Percentiles rank a stretch among this genome's conserved stretches.
Evolutionary conservation across 2,113 vertebrate genomes (phyloP).

Genomic region (Glareola pratincola): DNA sequence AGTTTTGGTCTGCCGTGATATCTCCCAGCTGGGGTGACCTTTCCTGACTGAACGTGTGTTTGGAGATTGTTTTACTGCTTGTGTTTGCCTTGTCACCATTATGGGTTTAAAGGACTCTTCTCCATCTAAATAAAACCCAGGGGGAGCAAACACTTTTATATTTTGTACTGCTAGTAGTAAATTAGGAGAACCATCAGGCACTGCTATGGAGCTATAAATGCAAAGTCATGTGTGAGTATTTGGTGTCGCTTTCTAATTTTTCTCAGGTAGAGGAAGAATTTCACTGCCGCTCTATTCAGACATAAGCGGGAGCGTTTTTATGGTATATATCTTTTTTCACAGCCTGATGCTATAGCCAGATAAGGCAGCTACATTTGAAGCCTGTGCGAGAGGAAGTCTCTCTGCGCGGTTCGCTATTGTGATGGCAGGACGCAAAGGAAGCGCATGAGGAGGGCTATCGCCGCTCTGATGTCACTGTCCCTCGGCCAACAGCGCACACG

Average conservation of each 20-base stretch:
- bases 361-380: slow-evolving; percentile 18
- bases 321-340: not conserved
- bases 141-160: not conserved
- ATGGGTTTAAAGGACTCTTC: not conserved
- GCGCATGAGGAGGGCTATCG: accelerated
- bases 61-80: not conserved
- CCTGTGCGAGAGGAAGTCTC: not conserved
- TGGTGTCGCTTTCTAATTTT: not conserved
- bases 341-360: not conserved
- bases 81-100: not conserved
- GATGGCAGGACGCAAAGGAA: slow-evolving; percentile 32
- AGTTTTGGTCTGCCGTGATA: not conserved
- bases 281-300: not conserved
- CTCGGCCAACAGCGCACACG: not conserved
- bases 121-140: not conserved
- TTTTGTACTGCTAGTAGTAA: not conserved
- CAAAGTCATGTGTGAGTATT: not conserved
- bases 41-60: not conserved
- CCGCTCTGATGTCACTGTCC: not conserved
- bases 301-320: not conserved
- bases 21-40: not conserved
- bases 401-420: accelerated
- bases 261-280: not conserved
- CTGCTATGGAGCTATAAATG: not conserved
- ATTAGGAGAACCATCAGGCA: not conserved